These are phyloP conservation scores for Drosophila auraria DNA, from an alignment of 1,140 invertebrate genomes.

Conservation along the genomic window DNA sequence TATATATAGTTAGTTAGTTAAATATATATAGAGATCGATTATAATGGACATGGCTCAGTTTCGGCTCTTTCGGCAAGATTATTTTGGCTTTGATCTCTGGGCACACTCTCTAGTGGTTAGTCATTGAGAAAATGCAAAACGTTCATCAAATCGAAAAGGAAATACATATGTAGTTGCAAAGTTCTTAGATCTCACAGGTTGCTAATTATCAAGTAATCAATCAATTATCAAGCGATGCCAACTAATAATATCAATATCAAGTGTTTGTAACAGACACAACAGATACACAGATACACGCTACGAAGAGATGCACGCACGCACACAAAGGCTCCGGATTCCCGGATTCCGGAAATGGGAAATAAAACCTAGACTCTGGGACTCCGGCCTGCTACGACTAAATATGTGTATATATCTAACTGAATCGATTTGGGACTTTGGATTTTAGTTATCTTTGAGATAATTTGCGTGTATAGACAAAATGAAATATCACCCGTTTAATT, in stretches of 20 bases:
- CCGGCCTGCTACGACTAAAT: constrained; percentile 16
- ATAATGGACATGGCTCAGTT: constrained; percentile 44
- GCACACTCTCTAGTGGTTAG: constrained; percentile 47
- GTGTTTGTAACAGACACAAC: constrained; percentile 64
- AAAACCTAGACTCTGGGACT: constrained; percentile 25
- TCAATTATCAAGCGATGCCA: constrained; percentile 76
- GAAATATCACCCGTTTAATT: constrained; percentile 80
- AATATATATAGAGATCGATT: constrained; percentile 61
- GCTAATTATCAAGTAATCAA: constrained; percentile 19
- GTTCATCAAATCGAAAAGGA: constrained; percentile 54
- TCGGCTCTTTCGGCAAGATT: constrained; percentile 29
- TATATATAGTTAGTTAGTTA: constrained; percentile 61
- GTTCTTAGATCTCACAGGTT: constrained; percentile 24
- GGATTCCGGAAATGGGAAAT: constrained; percentile 9
- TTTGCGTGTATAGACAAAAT: constrained; percentile 66
- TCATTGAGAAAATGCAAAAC: constrained; percentile 74
- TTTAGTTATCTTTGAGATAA: constrained; percentile 64
- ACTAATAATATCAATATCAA: constrained; percentile 75
- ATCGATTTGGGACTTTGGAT: constrained; percentile 24
- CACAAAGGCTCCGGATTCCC: constrained; percentile 28
- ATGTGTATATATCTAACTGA: constrained; percentile 26
- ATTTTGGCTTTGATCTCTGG: constrained; percentile 40
- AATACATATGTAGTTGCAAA: constrained; percentile 47
- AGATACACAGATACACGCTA: constrained; percentile 48
- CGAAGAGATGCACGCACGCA: constrained; percentile 29